Conservation (phyloP, 1,140 invertebrate species). For the Tetramorium parvispinum region DNA sequence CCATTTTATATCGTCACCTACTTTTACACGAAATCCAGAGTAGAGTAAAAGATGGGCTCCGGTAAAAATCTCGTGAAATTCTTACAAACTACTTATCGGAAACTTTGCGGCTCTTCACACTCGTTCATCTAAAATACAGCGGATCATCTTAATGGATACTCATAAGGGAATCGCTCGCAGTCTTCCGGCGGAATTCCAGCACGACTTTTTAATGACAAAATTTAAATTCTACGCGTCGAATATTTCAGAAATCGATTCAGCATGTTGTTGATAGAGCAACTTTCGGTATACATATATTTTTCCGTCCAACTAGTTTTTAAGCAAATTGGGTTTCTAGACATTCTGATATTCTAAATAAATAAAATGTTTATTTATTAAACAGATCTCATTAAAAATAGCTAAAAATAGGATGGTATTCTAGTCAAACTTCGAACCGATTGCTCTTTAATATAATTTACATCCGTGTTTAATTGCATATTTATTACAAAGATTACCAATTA, state of each 20-base stretch:
- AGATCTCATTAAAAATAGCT: background rate
- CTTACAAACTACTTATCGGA: background rate
- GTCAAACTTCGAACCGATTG: background rate
- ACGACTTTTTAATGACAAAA: slow-evolving; percentile 39
- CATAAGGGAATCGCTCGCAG: background rate
- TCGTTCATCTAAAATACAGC: background rate
- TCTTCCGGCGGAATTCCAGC: slow-evolving; percentile 38
- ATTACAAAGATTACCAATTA: background rate
- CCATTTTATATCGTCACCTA: slow-evolving; percentile 1
- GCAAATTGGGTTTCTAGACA: background rate
- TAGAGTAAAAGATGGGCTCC: background rate
- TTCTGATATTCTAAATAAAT: background rate
- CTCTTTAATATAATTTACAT: background rate
- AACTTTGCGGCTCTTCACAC: background rate
- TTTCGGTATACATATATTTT: background rate
- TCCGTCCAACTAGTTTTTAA: background rate
- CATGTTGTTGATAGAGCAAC: background rate
- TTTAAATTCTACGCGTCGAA: slow-evolving; percentile 68
- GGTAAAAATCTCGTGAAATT: slow-evolving; percentile 30
- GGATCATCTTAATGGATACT: slow-evolving; percentile 35
- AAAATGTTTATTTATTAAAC: background rate
- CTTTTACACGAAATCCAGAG: background rate
- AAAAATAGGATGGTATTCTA: background rate
- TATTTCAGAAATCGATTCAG: slow-evolving; percentile 33
- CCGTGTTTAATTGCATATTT: background rate